Conservation (phyloP, 2,113 vertebrate genomes). For the Neomonachus schauinslandi region DNA sequence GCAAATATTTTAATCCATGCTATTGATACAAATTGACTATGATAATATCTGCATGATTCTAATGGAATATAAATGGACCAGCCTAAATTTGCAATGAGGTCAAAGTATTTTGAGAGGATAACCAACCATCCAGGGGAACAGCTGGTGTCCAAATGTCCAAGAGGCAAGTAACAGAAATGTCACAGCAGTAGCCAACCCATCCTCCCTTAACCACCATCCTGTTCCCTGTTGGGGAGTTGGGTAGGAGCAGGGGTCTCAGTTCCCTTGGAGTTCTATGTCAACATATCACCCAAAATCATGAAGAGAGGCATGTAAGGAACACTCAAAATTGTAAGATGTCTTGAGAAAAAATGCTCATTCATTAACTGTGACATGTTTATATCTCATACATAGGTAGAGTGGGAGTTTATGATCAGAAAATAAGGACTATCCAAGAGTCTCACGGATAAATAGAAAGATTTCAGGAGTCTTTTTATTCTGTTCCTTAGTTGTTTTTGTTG, state of each 20-base stretch:
- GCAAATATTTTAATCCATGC: conserved; percentile 32
- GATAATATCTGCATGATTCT: not conserved
- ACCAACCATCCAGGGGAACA: not conserved
- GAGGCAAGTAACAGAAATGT: not conserved
- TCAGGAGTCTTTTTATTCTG: not conserved
- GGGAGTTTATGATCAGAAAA: not conserved
- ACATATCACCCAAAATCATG: not conserved
- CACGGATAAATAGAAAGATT: not conserved
- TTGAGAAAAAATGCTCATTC: not conserved
- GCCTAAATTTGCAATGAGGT: conserved; percentile 54
- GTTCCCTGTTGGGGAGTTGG: accelerated
- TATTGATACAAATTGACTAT: conserved; percentile 45
- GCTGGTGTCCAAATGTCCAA: not conserved
- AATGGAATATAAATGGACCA: not conserved
- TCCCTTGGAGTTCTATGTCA: not conserved
- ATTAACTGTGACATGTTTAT: not conserved
- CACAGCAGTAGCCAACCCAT: not conserved
- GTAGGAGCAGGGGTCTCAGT: not conserved
- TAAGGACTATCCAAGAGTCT: not conserved
- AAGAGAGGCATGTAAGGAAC: not conserved
- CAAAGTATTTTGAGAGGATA: conserved; percentile 8
- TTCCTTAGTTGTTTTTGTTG: not conserved
- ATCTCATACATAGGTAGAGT: not conserved
- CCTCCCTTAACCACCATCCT: too few relatives aligned
- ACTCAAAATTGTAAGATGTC: not conserved